Base-by-base conservation (phyloP, 2,888 invertebrate species). In the Cecidostiba fungosa region DNA sequence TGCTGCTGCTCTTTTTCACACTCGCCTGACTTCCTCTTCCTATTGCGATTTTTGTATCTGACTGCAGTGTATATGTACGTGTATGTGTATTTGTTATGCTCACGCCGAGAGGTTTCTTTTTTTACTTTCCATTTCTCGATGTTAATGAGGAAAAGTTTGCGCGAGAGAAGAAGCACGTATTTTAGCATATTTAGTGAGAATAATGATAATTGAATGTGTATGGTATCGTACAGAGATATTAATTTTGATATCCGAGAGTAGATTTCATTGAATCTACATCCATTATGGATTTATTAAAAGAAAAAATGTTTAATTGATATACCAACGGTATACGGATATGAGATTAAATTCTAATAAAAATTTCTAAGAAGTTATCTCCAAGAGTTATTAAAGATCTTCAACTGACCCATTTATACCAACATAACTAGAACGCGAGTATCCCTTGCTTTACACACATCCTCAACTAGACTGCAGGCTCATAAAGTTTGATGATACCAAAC, bases 101-200 rank as follows among this genome's bases (percentile, higher is more conserved):
- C 70, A 14, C 2, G 14, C 50, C 47, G 14, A n/a, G 14, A n/a
- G n/a, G 47, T 39, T n/a, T 78, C 36, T 74, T 74, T 70, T 82
- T 76, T 77, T 70, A 72, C 85, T 85, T 81, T 85, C 85, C 81
- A 82, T 82, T 80, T 77, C 80, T 72, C 26, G 77, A 77, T 85
- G 85, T 50, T 82, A 82, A 85, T 77, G 70, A 81, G 85, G 47
- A 81, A 84, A 72, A 81, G 80, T 70, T 54, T 1, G 8, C 12
- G n/a, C 12, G 32, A 16, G 70, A 19, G 39, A 23, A 36, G 36
- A 36, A 69, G 54, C 59, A 19, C 36, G 16, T 14, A 5, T 50
- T 70, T 69, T 36, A 36, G 23, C 50, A 47, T 47, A n/a, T 79
- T 69, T 66, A 77, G n/a, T n/a, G 29, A 1, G 59, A 77, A 36